These are phyloP conservation scores for Sycophaga agraensis DNA, from an alignment of 1,140 invertebrate species.

Conservation along the genomic window DNA sequence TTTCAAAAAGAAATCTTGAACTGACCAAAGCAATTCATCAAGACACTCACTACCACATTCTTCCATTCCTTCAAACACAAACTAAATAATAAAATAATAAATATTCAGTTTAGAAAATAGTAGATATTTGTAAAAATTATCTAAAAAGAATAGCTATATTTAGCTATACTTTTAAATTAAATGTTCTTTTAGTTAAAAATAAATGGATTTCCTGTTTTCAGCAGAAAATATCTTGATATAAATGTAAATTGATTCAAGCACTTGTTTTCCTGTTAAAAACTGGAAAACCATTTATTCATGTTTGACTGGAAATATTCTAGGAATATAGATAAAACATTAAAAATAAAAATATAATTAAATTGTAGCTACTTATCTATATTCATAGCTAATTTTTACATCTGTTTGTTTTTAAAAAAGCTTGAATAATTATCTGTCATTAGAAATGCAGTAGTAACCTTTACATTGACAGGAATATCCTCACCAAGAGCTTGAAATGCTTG, in stretches of 20 bases:
- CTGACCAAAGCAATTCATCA: constrained; percentile 77
- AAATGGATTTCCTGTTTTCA: too few species aligned
- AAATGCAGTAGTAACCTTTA: constrained; percentile 67
- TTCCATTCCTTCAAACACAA: constrained; percentile 98
- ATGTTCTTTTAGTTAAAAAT: background rate
- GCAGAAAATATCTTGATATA: too few species aligned
- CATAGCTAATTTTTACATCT: too few species aligned
- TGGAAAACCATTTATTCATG: too few species aligned
- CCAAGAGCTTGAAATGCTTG: constrained; percentile 80
- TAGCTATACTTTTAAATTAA: background rate
- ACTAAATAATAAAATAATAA: constrained; percentile 65
- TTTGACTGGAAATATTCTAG: too few species aligned
- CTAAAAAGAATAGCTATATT: background rate
- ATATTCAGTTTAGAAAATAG: too few species aligned
- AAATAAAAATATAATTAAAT: too few species aligned
- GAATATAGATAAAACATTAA: too few species aligned
- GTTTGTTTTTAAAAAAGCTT: constrained; percentile 13
- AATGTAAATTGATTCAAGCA: too few species aligned
- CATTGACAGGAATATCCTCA: constrained; percentile 82
- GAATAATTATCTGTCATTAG: background rate
- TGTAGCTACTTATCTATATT: too few species aligned
- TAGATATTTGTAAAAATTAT: background rate
- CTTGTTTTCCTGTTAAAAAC: too few species aligned
- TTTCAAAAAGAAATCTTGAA: constrained; percentile 78
- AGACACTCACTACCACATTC: constrained; percentile 95